A percentile compares a stretch with the other conserved stretches of the same genome.
Evolutionary conservation across 92 coral and sea anemone species (phyloP).

Genomic region (Epizoanthus scotinus): DNA sequence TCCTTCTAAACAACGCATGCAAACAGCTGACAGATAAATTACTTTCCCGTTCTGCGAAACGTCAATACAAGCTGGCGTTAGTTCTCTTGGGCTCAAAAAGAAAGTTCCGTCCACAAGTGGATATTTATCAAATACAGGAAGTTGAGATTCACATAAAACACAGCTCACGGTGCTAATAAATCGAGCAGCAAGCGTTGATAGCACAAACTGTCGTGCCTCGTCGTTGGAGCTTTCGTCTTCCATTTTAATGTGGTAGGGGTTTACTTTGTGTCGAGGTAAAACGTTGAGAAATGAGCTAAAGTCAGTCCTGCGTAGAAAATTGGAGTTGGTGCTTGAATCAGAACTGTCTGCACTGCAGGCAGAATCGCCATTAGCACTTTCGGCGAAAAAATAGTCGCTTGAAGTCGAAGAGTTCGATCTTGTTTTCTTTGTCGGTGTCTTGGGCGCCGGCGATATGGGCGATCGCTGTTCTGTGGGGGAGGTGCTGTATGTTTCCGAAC

Average conservation of each 20-base stretch:
- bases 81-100: constrained; percentile 88
- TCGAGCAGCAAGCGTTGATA: constrained; percentile 81
- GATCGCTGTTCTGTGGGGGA: constrained; percentile 78
- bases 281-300: constrained; percentile 90
- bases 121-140: constrained; percentile 94
- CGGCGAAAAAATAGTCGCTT: constrained; percentile 77
- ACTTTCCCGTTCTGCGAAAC: constrained; percentile 82
- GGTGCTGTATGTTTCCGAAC: constrained; percentile 65
- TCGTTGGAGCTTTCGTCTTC: constrained; percentile 88
- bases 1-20: constrained; percentile 94
- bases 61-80: constrained; percentile 79
- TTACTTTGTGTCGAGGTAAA: constrained; percentile 94
- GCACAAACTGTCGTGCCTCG: constrained; percentile 90
- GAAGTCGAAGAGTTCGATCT: constrained; percentile 58
- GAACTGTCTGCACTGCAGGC: constrained; percentile 62
- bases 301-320: constrained; percentile 88
- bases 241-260: constrained; percentile 98
- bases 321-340: constrained; percentile 59
- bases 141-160: constrained; percentile 85
- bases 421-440: constrained; percentile 88
- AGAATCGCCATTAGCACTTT: constrained; percentile 66
- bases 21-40: constrained; percentile 87
- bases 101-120: constrained; percentile 98
- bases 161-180: constrained; percentile 80
- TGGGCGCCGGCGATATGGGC: constrained; percentile 85